Percentiles rank a stretch among this genome's conserved stretches.
phyloP scores from a whole-genome alignment of 2,888 invertebrate genomes.

The Ophion obscuratus region DNA sequence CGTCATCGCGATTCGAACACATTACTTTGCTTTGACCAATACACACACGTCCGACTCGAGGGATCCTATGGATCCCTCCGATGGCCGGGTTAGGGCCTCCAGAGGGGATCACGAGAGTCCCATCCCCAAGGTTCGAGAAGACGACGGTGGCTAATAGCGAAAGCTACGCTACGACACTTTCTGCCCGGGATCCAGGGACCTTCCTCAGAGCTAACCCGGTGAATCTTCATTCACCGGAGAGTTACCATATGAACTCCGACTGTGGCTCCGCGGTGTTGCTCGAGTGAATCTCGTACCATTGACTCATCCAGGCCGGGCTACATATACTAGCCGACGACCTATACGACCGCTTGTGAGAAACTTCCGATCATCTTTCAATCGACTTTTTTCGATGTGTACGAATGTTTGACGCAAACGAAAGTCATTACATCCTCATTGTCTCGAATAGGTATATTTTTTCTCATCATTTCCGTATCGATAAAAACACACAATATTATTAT shows the following conservation, averaged over 20 bases:
- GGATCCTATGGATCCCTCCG: conserved; percentile 72
- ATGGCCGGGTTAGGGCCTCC: not conserved
- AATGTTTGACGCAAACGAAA: conserved; percentile 51
- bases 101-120: conserved; percentile 64
- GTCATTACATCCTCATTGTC: conserved; percentile 32
- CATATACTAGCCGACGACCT: conserved; percentile 59
- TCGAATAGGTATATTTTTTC: conserved; percentile 48
- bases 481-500: conserved; percentile 24
- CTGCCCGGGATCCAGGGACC: conserved; percentile 86
- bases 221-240: conserved; percentile 61
- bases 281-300: conserved; percentile 77
- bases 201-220: conserved; percentile 83
- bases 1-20: conserved; percentile 66
- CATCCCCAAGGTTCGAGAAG: conserved; percentile 71
- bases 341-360: conserved; percentile 72
- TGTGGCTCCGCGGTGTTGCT: conserved; percentile 83
- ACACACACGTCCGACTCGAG: conserved; percentile 75
- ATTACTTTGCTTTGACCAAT: conserved; percentile 81
- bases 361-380: conserved; percentile 1
- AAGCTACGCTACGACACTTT: conserved; percentile 83
- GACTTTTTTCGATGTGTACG: conserved; percentile 30
- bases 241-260: conserved; percentile 82
- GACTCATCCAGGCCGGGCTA: not conserved
- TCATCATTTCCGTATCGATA: not conserved
- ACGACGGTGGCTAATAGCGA: conserved; percentile 81